Evolutionary conservation across 2,888 invertebrate species (phyloP).

Genomic region (Nipponacmea schrenckii): DNA sequence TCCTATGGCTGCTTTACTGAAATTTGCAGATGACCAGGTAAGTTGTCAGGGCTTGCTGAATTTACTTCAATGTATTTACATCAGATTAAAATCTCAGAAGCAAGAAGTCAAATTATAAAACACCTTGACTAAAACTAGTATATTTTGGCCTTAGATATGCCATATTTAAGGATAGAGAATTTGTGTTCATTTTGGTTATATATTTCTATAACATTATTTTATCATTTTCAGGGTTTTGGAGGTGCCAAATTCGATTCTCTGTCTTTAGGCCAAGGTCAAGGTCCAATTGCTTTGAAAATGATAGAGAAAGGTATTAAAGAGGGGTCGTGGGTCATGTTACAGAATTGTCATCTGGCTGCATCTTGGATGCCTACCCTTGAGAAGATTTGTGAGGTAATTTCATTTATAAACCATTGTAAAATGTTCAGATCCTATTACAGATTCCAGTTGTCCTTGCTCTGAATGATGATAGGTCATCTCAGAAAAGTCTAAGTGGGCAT

Average conservation of each 20-base stretch:
- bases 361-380: conserved; percentile 70
- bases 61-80: neutral
- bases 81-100: neutral
- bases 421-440: too few relatives aligned
- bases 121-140: neutral
- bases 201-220: too few relatives aligned
- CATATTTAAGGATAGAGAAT: too few relatives aligned
- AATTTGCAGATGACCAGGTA: conserved; percentile 70
- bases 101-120: conserved; percentile 19
- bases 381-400: conserved; percentile 65
- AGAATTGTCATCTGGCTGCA: conserved; percentile 70
- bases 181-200: too few relatives aligned
- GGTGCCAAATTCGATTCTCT: conserved; percentile 69
- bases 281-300: conserved; percentile 69
- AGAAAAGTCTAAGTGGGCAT: too few relatives aligned
- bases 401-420: too few relatives aligned
- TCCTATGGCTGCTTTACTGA: conserved; percentile 68
- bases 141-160: too few relatives aligned
- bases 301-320: conserved; percentile 68
- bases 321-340: conserved; percentile 70
- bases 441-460: too few relatives aligned
- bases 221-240: conserved; percentile 65
- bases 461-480: too few relatives aligned
- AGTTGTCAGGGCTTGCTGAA: conserved; percentile 12
- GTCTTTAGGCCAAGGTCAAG: conserved; percentile 70